These are phyloP conservation scores for Echinops telfairi DNA, from an alignment of 2,113 vertebrate species.

Conservation along the genomic window DNA sequence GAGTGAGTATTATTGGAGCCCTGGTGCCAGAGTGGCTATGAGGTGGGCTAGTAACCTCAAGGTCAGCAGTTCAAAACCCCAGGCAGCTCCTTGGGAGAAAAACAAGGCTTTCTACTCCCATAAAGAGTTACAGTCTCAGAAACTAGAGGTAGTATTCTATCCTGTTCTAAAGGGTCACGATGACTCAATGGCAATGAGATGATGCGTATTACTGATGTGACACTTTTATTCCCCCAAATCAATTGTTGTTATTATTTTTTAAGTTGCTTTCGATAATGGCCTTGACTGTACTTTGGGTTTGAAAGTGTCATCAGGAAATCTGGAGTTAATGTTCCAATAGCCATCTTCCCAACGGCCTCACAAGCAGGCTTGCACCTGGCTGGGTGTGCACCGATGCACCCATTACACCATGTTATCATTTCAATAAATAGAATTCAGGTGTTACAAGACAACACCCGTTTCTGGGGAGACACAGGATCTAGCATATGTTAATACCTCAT, in stretches of 20 bases:
- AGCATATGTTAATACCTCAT: neutral
- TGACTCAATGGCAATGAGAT: too few relatives aligned
- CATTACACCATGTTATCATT: neutral
- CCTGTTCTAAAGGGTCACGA: too few relatives aligned
- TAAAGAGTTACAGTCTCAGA: too few relatives aligned
- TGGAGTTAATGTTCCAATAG: slow-evolving; percentile 1
- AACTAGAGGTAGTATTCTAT: too few relatives aligned
- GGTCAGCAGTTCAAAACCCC: too few relatives aligned
- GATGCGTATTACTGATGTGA: neutral
- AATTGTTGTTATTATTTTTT: neutral
- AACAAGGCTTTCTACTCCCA: too few relatives aligned
- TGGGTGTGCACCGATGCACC: neutral
- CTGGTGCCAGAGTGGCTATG: too few relatives aligned
- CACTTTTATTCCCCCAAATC: neutral
- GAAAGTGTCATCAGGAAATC: slow-evolving; percentile 34
- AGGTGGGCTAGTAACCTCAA: too few relatives aligned
- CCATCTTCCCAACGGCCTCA: neutral
- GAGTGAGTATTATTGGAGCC: neutral
- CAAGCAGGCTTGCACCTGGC: neutral
- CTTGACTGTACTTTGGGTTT: neutral
- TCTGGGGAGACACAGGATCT: slow-evolving; percentile 34
- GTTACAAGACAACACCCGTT: neutral
- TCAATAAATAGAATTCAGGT: slow-evolving; percentile 56
- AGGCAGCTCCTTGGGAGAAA: too few relatives aligned
- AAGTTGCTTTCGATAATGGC: neutral